Evolutionary conservation across 2,113 vertebrate species (phyloP).

Genomic region (Chroicocephalus ridibundus): DNA sequence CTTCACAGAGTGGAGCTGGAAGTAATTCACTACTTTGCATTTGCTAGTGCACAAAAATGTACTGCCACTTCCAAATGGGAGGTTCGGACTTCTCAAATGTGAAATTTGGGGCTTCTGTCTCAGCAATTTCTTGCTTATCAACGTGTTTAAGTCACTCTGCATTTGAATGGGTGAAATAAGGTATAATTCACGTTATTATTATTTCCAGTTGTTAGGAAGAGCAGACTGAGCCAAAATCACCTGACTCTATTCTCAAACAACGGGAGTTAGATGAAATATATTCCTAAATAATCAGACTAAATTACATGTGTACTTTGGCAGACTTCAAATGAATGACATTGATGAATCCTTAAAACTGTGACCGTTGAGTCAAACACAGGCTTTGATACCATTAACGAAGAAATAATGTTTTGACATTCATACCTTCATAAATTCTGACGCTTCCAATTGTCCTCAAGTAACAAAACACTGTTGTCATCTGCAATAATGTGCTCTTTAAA

Average conservation of each 20-base stretch:
- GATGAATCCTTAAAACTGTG: conserved; percentile 26
- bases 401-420: conserved; percentile 11
- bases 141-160: neutral
- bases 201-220: neutral
- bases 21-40: neutral
- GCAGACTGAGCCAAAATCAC: neutral
- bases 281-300: conserved; percentile 51
- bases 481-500: neutral
- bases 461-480: neutral
- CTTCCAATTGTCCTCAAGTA: neutral
- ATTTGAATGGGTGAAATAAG: conserved; percentile 17
- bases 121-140: neutral
- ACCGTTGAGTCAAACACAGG: conserved; percentile 15
- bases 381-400: conserved; percentile 34
- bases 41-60: neutral
- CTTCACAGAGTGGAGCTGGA: neutral
- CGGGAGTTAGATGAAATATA: neutral
- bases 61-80: neutral
- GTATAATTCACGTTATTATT: neutral
- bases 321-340: conserved; percentile 20
- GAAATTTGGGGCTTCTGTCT: neutral
- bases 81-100: neutral
- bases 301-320: conserved; percentile 27
- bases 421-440: conserved; percentile 11
- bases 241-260: conserved; percentile 6